Percentiles rank a stretch among this genome's conserved stretches.
Evolutionary conservation across 1,140 invertebrate species (phyloP).

Genomic region (Danaus melanippus): DNA sequence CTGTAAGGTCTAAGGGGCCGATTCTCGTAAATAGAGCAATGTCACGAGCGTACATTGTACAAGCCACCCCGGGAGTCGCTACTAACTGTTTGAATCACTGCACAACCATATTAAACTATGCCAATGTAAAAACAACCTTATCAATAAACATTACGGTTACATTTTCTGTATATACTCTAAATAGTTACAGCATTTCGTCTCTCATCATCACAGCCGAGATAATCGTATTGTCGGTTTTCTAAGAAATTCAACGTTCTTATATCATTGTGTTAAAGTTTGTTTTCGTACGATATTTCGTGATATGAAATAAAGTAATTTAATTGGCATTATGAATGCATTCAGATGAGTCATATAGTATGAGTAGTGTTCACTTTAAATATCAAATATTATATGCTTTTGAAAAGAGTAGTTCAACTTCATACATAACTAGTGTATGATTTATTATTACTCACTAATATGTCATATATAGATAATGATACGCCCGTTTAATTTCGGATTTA

Average conservation of each 20-base stretch:
- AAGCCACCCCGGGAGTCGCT: constrained; percentile 57
- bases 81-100: constrained; percentile 49
- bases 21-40: constrained; percentile 62
- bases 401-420: no score
- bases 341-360: constrained; percentile 48
- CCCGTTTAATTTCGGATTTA: no score
- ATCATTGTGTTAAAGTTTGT: constrained; percentile 14
- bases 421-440: no score
- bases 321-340: constrained; percentile 32
- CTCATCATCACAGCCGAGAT: no score
- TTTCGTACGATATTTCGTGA: constrained; percentile 17
- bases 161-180: no score
- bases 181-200: no score
- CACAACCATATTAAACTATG: constrained; percentile 16
- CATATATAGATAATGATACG: no score
- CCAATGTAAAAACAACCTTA: constrained; percentile 20
- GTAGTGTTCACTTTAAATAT: neutral
- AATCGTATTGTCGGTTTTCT: no score
- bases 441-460: no score
- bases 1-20: constrained; percentile 29
- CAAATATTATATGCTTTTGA: no score
- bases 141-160: no score
- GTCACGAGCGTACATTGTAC: constrained; percentile 62
- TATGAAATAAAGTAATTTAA: constrained; percentile 33
- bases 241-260: constrained; percentile 3